A percentile compares a stretch with the other conserved stretches of the same genome.
These are phyloP conservation scores for Pterois miles DNA, from an alignment of 2,797 vertebrate species.

Conservation along the genomic window DNA sequence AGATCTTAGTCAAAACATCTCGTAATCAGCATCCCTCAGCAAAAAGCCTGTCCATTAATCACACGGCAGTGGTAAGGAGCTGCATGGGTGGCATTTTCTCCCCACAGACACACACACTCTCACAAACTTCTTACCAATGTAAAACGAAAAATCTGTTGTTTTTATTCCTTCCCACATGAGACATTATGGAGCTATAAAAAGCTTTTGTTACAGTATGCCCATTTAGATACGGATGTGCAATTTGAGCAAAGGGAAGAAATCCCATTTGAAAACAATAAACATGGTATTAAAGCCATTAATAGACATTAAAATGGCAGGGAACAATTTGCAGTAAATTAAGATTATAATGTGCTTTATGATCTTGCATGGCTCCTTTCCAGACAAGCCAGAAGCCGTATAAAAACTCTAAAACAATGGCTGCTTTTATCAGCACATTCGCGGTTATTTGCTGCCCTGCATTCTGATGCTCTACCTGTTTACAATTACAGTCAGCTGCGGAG, in stretches of 20 bases:
- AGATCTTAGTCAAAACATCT: slow-evolving; percentile 84
- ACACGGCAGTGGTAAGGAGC: slow-evolving; percentile 76
- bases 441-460: slow-evolving; percentile 50
- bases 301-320: slow-evolving; percentile 69
- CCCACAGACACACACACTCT: slow-evolving; percentile 30
- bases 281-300: slow-evolving; percentile 74
- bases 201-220: slow-evolving; percentile 62
- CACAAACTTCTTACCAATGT: slow-evolving; percentile 58
- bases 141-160: slow-evolving; percentile 68
- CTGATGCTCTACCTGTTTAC: slow-evolving; percentile 61
- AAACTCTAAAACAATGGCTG: slow-evolving; percentile 68
- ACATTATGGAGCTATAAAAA: slow-evolving; percentile 77
- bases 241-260: slow-evolving; percentile 61
- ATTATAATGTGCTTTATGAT: slow-evolving; percentile 73
- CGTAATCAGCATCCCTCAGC: slow-evolving; percentile 83
- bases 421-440: slow-evolving; percentile 56
- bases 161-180: slow-evolving; percentile 76
- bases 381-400: slow-evolving; percentile 51
- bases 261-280: slow-evolving; percentile 75
- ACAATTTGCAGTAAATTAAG: slow-evolving; percentile 76
- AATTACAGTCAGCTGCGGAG: slow-evolving; percentile 52
- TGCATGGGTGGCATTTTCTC: slow-evolving; percentile 84
- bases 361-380: slow-evolving; percentile 64
- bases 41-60: slow-evolving; percentile 84
- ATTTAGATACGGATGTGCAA: slow-evolving; percentile 63